A percentile compares a stretch with the other conserved stretches of the same genome.
Evolutionary conservation across 2,797 vertebrate species (phyloP).

Genomic region (Amblyraja radiata): DNA sequence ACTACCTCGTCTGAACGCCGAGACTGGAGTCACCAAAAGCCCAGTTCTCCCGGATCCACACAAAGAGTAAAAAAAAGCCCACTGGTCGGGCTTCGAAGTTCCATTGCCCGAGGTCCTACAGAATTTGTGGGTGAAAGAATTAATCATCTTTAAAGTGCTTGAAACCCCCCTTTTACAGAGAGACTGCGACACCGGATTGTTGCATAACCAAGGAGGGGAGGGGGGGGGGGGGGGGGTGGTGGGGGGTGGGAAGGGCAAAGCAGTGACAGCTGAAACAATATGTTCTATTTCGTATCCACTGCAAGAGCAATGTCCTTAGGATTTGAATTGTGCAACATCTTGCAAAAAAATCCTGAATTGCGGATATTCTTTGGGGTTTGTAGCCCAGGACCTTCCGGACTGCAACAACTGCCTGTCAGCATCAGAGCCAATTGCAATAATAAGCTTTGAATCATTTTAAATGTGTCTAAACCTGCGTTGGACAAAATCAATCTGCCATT

Average conservation of each 20-base stretch:
- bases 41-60: too few species aligned
- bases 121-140: background rate
- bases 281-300: conserved; percentile 11
- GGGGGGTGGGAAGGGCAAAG: too few species aligned
- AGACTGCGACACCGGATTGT: background rate
- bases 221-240: too few species aligned
- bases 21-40: background rate
- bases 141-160: background rate
- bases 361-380: background rate
- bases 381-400: conserved; percentile 58
- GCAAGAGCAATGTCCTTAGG: conserved; percentile 29
- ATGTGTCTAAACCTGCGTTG: conserved; percentile 66
- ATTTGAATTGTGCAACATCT: conserved; percentile 27
- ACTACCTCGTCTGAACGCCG: background rate
- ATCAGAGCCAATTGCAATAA: conserved; percentile 77
- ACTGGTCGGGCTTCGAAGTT: background rate
- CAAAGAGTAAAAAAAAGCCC: background rate
- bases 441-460: conserved; percentile 74
- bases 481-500: conserved; percentile 89
- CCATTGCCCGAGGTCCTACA: background rate
- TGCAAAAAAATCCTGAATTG: background rate
- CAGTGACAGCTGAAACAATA: conserved; percentile 1
- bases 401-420: conserved; percentile 74
- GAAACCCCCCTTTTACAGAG: background rate
- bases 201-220: background rate